Evolutionary conservation across 2,797 vertebrate species (phyloP), one percentile per base, ranked within the genome.

Genomic region (Lerista edwardsae): DNA sequence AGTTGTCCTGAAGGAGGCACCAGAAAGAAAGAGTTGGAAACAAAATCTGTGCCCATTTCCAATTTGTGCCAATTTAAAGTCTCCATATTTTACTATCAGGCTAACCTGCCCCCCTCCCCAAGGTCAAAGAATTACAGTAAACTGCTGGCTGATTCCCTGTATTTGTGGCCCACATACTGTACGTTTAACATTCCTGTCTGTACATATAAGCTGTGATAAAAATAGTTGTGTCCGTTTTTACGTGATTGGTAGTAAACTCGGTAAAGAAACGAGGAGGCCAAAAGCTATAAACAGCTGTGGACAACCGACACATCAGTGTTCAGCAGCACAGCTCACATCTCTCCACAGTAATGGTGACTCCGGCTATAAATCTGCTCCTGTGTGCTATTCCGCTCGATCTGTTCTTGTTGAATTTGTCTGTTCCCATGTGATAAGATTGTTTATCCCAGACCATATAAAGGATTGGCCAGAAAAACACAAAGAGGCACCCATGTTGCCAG

Each of bases 391-490:
- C 34, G 31, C 25, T 31, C 73, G 82, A 84, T 87, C 65, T 71
- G 65, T 44, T 55, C 57, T 81, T 55, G 55, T 76, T 69, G 65
- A 76, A 71, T n/a, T 75, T 75, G 31, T 71, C 77, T 84, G 82
- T 65, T 80, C 57, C 72, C 59, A 84, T 87, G 77, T 84, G 82
- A 80, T 84, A 76, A 80, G 64, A 87, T 76, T 76, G 82, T 87
- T 84, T 87, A 84, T 64, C 72, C 19, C 17, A 55, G 64, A 69
- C 34, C n/a, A 69, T 80, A 39, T 31, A 71, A 80, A 76, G 78
- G 55, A 57, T 68, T 76, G 41, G 77, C 55, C 82, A 64, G 41
- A 55, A 84, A 68, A 78, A 87, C 15, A 41, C 41, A 64, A 69
- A 31, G 64, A 76, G 51, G 12, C 39, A 68, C 75, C 19, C 64